Percentiles rank a stretch among this genome's conserved stretches.
Evolutionary conservation across 2,113 vertebrate genomes (phyloP).

Genomic region (Cololabis saira): DNA sequence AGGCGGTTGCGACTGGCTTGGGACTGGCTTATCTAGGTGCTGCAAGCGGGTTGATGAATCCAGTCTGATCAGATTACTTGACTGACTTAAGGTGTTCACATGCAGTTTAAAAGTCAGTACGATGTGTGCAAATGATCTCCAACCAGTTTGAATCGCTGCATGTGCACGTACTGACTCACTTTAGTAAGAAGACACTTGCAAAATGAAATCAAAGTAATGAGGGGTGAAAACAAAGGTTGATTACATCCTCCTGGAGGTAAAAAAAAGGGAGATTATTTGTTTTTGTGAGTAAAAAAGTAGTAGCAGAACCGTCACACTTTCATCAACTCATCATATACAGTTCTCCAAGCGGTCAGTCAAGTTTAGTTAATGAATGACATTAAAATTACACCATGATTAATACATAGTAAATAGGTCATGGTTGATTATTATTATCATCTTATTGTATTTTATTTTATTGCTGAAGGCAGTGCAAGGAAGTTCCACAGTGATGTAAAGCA

Average conservation of each 20-base stretch:
- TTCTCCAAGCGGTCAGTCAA: constrained; percentile 24
- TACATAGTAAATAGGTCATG: neutral
- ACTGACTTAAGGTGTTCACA: no score
- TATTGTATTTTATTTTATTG: constrained; percentile 6
- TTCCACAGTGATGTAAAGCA: constrained; percentile 70
- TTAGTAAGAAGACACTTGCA: constrained; percentile 30
- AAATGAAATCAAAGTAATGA: constrained; percentile 12
- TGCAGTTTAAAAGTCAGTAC: no score
- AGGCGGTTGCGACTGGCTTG: no score
- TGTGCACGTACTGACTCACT: no score
- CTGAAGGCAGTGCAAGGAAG: constrained; percentile 2
- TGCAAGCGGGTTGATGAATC: no score
- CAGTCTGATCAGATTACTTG: no score
- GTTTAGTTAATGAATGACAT: neutral
- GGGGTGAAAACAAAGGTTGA: no score
- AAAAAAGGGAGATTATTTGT: no score
- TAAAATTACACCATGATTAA: neutral
- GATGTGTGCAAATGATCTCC: no score
- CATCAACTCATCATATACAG: neutral
- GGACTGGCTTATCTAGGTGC: no score
- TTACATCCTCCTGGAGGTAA: no score
- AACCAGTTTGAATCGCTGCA: no score
- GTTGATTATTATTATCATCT: constrained; percentile 5
- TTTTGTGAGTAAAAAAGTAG: neutral
- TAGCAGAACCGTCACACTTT: neutral